Evolutionary conservation across 2,888 invertebrate genomes (phyloP).

Genomic region (Leptogaster cylindrica): DNA sequence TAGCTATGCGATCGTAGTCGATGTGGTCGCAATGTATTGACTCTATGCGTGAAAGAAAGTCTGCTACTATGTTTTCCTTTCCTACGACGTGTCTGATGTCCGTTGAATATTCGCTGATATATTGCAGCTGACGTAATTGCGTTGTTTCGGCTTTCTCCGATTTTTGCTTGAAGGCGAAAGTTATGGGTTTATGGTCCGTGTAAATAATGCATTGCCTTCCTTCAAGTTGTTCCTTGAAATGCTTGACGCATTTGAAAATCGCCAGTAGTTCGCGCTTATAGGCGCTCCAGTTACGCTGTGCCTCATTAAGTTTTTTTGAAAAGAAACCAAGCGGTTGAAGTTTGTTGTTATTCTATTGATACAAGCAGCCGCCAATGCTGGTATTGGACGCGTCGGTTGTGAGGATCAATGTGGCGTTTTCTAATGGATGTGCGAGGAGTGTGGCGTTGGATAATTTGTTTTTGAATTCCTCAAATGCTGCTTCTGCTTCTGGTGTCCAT

Average conservation of each 20-base stretch:
- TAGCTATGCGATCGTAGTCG: neutral
- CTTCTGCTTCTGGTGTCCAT: neutral
- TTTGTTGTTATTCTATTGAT: conserved; percentile 48
- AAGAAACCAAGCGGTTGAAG: conserved; percentile 57
- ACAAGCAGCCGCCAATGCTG: neutral
- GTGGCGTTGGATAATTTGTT: neutral
- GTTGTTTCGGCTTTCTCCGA: conserved; percentile 52
- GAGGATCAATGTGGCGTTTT: neutral
- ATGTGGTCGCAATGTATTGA: neutral
- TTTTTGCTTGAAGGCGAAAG: conserved; percentile 51
- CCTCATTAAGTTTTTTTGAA: conserved; percentile 52
- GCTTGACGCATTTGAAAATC: conserved; percentile 54
- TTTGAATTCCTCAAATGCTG: neutral
- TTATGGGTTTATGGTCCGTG: conserved; percentile 47
- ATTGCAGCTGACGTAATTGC: conserved; percentile 54
- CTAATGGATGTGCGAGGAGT: neutral
- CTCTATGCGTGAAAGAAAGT: conserved; percentile 11
- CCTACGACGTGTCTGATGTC: conserved; percentile 24
- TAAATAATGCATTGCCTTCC: conserved; percentile 49
- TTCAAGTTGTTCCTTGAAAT: conserved; percentile 57
- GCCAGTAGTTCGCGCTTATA: conserved; percentile 58
- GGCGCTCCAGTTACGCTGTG: conserved; percentile 55
- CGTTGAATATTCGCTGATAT: conserved; percentile 41
- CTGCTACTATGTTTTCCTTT: conserved; percentile 28
- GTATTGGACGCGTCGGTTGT: neutral